These are phyloP conservation scores for Salvelinus sp. DNA, from an alignment of 2,113 vertebrate genomes.

Conservation along the genomic window DNA sequence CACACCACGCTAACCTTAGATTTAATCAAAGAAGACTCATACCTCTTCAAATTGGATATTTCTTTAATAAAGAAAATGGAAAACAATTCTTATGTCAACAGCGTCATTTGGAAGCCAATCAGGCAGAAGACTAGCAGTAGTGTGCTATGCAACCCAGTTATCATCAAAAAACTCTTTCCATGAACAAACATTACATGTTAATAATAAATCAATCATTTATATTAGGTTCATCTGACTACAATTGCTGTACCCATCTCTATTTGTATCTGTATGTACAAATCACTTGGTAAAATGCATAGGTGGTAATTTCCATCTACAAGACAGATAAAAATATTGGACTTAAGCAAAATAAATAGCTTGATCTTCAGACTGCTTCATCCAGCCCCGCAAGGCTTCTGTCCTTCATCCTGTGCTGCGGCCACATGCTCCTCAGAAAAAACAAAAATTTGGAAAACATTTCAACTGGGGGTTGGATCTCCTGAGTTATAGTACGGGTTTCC, in stretches of 20 bases:
- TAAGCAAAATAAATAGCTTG: slow-evolving; percentile 76
- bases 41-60: slow-evolving; percentile 20
- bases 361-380: slow-evolving; percentile 48
- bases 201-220: neutral
- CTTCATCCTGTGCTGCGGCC: slow-evolving; percentile 51
- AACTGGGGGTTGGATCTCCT: neutral
- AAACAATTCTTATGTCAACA: slow-evolving; percentile 41
- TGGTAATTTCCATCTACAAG: slow-evolving; percentile 38
- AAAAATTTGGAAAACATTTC: neutral
- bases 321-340: slow-evolving; percentile 67
- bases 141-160: slow-evolving; percentile 24
- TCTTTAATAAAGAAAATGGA: slow-evolving; percentile 59
- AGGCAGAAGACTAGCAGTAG: slow-evolving; percentile 47
- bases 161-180: slow-evolving; percentile 56
- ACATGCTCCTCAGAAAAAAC: slow-evolving; percentile 34
- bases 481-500: slow-evolving; percentile 26
- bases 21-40: slow-evolving; percentile 15
- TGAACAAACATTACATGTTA: slow-evolving; percentile 44
- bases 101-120: slow-evolving; percentile 32
- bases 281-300: slow-evolving; percentile 44
- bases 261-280: slow-evolving; percentile 45
- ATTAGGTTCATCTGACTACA: slow-evolving; percentile 27
- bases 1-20: neutral
- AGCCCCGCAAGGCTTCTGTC: slow-evolving; percentile 42
- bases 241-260: slow-evolving; percentile 11